Percentiles rank a stretch among this genome's conserved stretches.
Conservation (phyloP, 1,140 invertebrate genomes). For the Drosophila carrolli region DNA sequence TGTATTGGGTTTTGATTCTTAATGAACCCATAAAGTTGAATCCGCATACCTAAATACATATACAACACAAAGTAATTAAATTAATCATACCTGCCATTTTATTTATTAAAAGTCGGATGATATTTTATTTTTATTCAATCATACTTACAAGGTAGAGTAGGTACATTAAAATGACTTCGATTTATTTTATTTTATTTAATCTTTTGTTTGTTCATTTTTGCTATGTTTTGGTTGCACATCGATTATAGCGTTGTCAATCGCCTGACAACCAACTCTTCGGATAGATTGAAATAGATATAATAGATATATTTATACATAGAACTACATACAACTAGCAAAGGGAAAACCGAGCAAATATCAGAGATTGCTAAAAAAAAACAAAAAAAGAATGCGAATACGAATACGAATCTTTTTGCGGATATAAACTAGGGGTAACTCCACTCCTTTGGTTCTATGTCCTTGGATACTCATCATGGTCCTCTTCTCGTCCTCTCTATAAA, state of each 20-base stretch:
- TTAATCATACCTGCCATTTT: neutral
- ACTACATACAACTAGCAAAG: conserved; percentile 23
- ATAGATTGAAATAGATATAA: conserved; percentile 25
- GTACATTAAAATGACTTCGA: conserved; percentile 45
- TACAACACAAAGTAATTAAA: neutral
- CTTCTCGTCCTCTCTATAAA: conserved; percentile 51
- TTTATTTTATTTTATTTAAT: conserved; percentile 12
- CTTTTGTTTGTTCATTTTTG: conserved; percentile 17
- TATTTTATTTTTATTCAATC: conserved; percentile 39
- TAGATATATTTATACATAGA: conserved; percentile 30
- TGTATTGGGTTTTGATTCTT: too few species aligned
- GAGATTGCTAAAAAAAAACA: conserved; percentile 1
- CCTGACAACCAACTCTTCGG: neutral
- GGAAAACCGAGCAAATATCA: conserved; percentile 12
- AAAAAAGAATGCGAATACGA: conserved; percentile 18
- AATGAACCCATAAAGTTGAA: too few species aligned
- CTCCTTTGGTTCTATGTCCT: conserved; percentile 14
- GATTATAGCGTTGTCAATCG: conserved; percentile 19
- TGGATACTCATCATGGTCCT: conserved; percentile 8
- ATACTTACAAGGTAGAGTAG: conserved; percentile 36
- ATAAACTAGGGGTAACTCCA: conserved; percentile 28
- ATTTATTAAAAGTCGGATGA: conserved; percentile 17
- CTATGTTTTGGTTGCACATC: conserved; percentile 25
- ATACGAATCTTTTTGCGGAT: conserved; percentile 10
- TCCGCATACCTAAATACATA: too few species aligned